Evolutionary conservation across 92 coral and sea anemone species (phyloP).

Genomic region (Pocillopora meandrina): DNA sequence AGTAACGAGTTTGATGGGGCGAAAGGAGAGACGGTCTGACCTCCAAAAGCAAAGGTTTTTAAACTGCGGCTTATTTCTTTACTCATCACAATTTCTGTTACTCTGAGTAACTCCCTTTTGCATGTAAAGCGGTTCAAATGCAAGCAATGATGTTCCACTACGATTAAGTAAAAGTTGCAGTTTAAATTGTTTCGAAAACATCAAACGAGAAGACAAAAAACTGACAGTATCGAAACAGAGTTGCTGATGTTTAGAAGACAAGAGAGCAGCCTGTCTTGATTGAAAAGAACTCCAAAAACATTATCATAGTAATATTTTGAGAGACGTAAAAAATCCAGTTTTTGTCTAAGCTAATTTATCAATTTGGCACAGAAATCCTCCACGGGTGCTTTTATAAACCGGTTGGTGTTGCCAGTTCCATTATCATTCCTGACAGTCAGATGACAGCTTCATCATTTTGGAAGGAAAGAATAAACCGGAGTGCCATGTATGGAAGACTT

Average conservation of each 20-base stretch:
- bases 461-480: too few species aligned
- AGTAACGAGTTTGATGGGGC: too few species aligned
- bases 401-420: not conserved
- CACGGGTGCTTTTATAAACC: not conserved
- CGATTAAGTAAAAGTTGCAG: not conserved
- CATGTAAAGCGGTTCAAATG: too few species aligned
- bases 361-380: not conserved
- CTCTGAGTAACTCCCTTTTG: too few species aligned
- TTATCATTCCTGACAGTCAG: not conserved
- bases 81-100: too few species aligned
- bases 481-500: slow-evolving; percentile 3
- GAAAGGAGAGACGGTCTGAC: too few species aligned
- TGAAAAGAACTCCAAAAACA: not conserved
- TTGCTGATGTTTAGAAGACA: not conserved
- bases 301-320: not conserved
- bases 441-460: slow-evolving; percentile 15
- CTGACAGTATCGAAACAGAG: not conserved
- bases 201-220: too few species aligned
- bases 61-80: too few species aligned
- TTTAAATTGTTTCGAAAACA: not conserved
- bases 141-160: too few species aligned
- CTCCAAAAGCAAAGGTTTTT: too few species aligned
- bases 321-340: not conserved
- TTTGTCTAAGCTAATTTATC: not conserved
- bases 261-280: not conserved